These are phyloP conservation scores for Chloroceryle aenea DNA, from an alignment of 2,113 vertebrate species.

Conservation along the genomic window DNA sequence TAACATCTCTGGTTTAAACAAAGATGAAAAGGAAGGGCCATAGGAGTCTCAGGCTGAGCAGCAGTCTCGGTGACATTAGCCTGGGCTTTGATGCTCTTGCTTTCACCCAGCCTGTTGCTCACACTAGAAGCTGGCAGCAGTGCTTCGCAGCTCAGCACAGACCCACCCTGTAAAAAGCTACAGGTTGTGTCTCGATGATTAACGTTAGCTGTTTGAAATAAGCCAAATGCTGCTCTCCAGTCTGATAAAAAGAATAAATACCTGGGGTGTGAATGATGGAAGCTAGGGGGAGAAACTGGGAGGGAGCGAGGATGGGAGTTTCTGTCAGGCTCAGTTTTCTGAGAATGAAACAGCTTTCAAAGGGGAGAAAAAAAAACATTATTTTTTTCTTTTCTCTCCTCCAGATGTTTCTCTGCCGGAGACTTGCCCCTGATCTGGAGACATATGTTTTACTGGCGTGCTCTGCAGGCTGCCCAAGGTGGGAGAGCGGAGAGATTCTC, in stretches of 20 bases:
- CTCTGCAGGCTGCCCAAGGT: neutral
- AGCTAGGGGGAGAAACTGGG: neutral
- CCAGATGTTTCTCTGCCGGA: constrained; percentile 62
- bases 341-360: constrained; percentile 34
- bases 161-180: constrained; percentile 32
- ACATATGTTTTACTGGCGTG: neutral
- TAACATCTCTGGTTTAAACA: constrained; percentile 61
- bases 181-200: constrained; percentile 56
- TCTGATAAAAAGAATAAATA: constrained; percentile 74
- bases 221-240: constrained; percentile 73
- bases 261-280: constrained; percentile 73
- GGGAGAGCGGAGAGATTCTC: neutral
- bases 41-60: neutral
- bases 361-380: no score
- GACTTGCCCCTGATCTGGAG: neutral
- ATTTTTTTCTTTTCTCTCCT: neutral
- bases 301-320: neutral
- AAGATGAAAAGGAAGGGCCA: constrained; percentile 47
- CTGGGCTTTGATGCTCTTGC: neutral
- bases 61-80: neutral
- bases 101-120: constrained; percentile 12
- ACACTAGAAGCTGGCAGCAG: neutral
- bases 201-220: constrained; percentile 68
- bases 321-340: constrained; percentile 59
- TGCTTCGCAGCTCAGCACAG: neutral